phyloP scores from a whole-genome alignment of 2,888 invertebrate genomes.

The Athalia rosae region DNA sequence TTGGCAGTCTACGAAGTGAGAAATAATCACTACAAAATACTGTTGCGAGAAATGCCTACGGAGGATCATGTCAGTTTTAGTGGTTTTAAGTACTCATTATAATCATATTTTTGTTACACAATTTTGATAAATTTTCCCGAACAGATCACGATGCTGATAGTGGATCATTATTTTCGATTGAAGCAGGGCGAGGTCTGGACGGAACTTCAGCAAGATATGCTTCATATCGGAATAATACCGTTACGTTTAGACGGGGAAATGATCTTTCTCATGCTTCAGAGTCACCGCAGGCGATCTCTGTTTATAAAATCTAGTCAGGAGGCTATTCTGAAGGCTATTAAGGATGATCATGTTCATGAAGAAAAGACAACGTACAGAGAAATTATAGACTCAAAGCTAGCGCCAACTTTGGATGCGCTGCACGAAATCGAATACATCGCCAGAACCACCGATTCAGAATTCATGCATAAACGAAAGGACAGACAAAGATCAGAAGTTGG shows the following conservation, averaged over 20 bases:
- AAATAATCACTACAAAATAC: slow-evolving; percentile 71
- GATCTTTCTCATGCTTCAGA: slow-evolving; percentile 66
- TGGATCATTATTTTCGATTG: slow-evolving; percentile 73
- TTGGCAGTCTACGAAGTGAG: slow-evolving; percentile 65
- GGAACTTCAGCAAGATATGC: slow-evolving; percentile 69
- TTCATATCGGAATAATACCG: slow-evolving; percentile 66
- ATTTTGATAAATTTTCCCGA: background rate
- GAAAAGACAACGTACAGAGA: slow-evolving; percentile 69
- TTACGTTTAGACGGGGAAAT: slow-evolving; percentile 69
- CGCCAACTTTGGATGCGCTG: slow-evolving; percentile 69
- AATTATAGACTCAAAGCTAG: slow-evolving; percentile 68
- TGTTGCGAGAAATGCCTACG: slow-evolving; percentile 61
- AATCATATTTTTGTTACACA: background rate
- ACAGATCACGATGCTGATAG: slow-evolving; percentile 71
- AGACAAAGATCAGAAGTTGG: slow-evolving; percentile 56
- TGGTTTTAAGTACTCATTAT: slow-evolving; percentile 43
- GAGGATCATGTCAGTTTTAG: slow-evolving; percentile 68
- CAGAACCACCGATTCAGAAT: slow-evolving; percentile 69
- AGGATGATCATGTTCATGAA: slow-evolving; percentile 62
- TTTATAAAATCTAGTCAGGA: slow-evolving; percentile 68
- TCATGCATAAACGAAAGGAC: slow-evolving; percentile 64
- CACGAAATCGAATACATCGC: slow-evolving; percentile 70
- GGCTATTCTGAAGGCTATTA: slow-evolving; percentile 60
- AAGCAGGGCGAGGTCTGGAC: slow-evolving; percentile 74
- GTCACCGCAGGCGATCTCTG: slow-evolving; percentile 68